Conservation (phyloP, 1,140 invertebrate species). For the Whitmania pigra region DNA sequence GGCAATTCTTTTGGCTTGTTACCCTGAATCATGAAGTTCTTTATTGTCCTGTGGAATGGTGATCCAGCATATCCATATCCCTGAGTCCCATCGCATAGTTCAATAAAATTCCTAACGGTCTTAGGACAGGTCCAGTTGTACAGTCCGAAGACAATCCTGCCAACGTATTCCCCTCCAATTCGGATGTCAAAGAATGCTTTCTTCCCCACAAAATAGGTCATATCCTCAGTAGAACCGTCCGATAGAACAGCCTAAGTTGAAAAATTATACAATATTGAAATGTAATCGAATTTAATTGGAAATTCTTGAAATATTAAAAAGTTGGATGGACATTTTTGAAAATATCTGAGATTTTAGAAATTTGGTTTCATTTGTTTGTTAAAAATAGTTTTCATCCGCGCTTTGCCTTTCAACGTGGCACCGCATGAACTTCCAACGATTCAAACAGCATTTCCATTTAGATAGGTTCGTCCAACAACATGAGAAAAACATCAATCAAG, state of each 20-base stretch:
- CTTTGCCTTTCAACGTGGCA: too few relatives aligned
- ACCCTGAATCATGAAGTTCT: constrained; percentile 14
- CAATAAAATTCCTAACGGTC: constrained; percentile 19
- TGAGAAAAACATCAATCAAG: too few relatives aligned
- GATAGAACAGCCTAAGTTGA: not conserved
- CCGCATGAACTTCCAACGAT: too few relatives aligned
- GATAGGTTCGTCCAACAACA: too few relatives aligned
- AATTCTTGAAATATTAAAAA: not conserved
- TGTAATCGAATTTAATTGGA: not conserved
- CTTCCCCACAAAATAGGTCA: not conserved
- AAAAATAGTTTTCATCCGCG: too few relatives aligned
- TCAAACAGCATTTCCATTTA: too few relatives aligned
- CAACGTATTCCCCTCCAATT: constrained; percentile 18
- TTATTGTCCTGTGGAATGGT: constrained; percentile 6
- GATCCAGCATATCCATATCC: constrained; percentile 10
- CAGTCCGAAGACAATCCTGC: constrained; percentile 28
- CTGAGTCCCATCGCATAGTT: not conserved
- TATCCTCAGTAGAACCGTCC: not conserved
- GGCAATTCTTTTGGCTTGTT: too few relatives aligned
- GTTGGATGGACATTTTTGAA: too few relatives aligned
- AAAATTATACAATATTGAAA: not conserved
- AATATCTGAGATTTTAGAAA: too few relatives aligned
- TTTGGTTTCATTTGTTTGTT: too few relatives aligned
- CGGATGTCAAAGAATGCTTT: constrained; percentile 9
- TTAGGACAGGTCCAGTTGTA: constrained; percentile 25